phyloP scores from a whole-genome alignment of 2,113 vertebrate genomes.

The Tretioscincus oriximinensis region DNA sequence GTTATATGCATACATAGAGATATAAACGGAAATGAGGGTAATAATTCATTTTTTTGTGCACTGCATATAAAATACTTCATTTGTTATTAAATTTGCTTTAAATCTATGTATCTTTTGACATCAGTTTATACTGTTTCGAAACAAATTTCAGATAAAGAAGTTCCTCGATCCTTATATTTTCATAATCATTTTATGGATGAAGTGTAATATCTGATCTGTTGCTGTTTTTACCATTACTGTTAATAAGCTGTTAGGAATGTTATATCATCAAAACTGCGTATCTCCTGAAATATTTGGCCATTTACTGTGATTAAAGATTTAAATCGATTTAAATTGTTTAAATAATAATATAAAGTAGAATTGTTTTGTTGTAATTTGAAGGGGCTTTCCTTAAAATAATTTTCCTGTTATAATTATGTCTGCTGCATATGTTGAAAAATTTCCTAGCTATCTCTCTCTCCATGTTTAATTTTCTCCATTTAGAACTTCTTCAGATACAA shows the following conservation, averaged over 20 bases:
- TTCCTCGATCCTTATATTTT: neutral
- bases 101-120: neutral
- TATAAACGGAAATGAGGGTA: slow-evolving; percentile 9
- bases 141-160: neutral
- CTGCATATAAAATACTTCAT: neutral
- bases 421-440: slow-evolving; percentile 8
- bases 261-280: neutral
- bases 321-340: slow-evolving; percentile 34
- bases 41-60: neutral
- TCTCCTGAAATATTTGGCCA: neutral
- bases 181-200: neutral
- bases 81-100: neutral
- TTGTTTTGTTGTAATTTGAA: slow-evolving; percentile 31
- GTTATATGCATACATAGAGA: neutral
- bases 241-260: neutral
- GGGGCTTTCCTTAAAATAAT: slow-evolving; percentile 16
- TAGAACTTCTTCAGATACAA: slow-evolving; percentile 13
- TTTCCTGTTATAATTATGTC: slow-evolving; percentile 38
- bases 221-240: neutral
- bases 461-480: slow-evolving; percentile 23
- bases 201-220: neutral
- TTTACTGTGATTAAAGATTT: slow-evolving; percentile 6
- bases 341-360: slow-evolving; percentile 24
- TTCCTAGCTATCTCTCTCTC: slow-evolving; percentile 1
- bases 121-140: neutral